Evolutionary conservation across 2,888 invertebrate species (phyloP).

Genomic region (Acrobeloides nanus): DNA sequence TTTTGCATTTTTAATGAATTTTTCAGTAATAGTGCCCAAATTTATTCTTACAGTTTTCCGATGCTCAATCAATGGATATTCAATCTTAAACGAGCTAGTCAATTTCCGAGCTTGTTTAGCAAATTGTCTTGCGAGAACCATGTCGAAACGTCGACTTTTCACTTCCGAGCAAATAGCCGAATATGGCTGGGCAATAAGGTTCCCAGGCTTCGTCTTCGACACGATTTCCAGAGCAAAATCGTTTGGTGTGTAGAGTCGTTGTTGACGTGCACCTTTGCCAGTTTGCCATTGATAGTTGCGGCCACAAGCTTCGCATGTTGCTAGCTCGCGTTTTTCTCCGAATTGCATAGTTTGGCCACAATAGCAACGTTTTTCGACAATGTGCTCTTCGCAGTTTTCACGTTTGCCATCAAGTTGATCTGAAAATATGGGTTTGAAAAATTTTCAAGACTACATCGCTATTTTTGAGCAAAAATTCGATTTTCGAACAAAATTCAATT

Average conservation of each 20-base stretch:
- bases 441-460: too few species aligned
- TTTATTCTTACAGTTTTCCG: slow-evolving; percentile 24
- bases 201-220: slow-evolving; percentile 8
- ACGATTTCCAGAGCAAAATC: too few species aligned
- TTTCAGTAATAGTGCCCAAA: slow-evolving; percentile 1
- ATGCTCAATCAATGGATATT: slow-evolving; percentile 19
- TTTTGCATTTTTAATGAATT: background rate
- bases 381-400: too few species aligned
- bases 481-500: too few species aligned
- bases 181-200: slow-evolving; percentile 23
- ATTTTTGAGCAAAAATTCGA: too few species aligned
- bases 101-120: slow-evolving; percentile 27
- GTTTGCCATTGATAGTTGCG: slow-evolving; percentile 16
- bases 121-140: slow-evolving; percentile 15
- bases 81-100: slow-evolving; percentile 13
- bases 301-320: slow-evolving; percentile 9
- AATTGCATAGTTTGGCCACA: too few species aligned
- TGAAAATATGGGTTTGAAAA: too few species aligned
- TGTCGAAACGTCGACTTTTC: slow-evolving; percentile 18
- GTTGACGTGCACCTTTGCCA: too few species aligned
- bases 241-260: too few species aligned
- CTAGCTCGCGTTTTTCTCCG: background rate
- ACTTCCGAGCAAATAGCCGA: slow-evolving; percentile 19
- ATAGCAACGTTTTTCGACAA: too few species aligned
- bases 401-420: too few species aligned